Evolutionary conservation across 2,113 vertebrate species (phyloP).

Genomic region (Aviceda subcristata): DNA sequence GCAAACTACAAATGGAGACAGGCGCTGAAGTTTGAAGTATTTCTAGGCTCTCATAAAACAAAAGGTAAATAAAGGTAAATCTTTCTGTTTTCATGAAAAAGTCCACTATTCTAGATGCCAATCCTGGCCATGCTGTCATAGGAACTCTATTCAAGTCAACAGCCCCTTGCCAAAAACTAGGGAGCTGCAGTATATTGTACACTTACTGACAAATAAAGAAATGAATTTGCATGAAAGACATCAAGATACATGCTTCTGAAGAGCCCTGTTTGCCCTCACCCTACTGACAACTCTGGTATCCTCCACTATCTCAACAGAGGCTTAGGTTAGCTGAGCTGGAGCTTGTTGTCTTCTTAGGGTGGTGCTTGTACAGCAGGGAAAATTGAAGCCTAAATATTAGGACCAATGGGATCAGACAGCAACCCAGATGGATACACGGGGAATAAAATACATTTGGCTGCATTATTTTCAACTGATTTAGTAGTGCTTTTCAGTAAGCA

Average conservation of each 20-base stretch:
- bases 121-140: rapidly evolving
- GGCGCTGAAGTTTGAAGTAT: background rate
- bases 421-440: background rate
- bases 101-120: rapidly evolving
- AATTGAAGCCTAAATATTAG: background rate
- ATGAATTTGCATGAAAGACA: background rate
- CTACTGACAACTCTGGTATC: background rate
- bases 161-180: background rate
- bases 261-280: background rate
- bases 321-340: background rate
- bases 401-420: background rate
- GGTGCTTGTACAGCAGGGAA: background rate
- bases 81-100: background rate
- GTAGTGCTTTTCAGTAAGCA: background rate
- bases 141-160: background rate
- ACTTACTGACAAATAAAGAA: conserved; percentile 2
- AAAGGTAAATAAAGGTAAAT: background rate
- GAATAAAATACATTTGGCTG: background rate
- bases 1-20: background rate
- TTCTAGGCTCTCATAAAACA: background rate
- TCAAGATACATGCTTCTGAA: background rate
- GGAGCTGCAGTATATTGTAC: background rate
- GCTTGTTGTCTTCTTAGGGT: background rate
- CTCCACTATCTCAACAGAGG: background rate
- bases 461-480: background rate